Evolutionary conservation across 2,888 invertebrate species (phyloP).

Genomic region (Pomacea canaliculata): DNA sequence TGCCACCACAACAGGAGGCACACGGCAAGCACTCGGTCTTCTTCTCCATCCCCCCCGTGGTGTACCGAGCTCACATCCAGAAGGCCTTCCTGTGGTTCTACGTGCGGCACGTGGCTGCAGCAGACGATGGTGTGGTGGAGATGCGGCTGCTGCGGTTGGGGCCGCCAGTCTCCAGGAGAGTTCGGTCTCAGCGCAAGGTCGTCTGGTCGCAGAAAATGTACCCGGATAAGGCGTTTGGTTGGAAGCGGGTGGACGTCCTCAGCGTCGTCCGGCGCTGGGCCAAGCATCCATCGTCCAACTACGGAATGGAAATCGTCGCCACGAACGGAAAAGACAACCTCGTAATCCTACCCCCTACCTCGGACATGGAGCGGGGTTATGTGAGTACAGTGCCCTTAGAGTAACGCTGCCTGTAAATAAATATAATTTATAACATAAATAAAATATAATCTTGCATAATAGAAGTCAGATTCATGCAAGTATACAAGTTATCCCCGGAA

Average conservation of each 20-base stretch:
- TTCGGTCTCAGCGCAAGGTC: slow-evolving; percentile 30
- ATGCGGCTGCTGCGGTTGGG: slow-evolving; percentile 40
- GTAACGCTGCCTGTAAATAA: not conserved
- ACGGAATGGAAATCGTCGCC: slow-evolving; percentile 51
- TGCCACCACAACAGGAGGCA: slow-evolving; percentile 37
- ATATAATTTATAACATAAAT: no score
- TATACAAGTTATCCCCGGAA: no score
- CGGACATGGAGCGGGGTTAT: slow-evolving; percentile 41
- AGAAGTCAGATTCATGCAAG: no score
- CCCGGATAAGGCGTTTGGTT: slow-evolving; percentile 40
- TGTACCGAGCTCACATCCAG: slow-evolving; percentile 41
- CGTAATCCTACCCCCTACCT: slow-evolving; percentile 45
- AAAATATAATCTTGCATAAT: no score
- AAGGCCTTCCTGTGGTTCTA: slow-evolving; percentile 57
- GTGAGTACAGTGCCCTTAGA: slow-evolving; percentile 43
- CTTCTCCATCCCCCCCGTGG: slow-evolving; percentile 47
- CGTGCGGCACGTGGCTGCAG: slow-evolving; percentile 36
- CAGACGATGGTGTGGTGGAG: slow-evolving; percentile 35
- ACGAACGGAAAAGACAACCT: slow-evolving; percentile 43
- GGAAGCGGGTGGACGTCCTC: slow-evolving; percentile 54
- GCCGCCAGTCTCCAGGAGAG: slow-evolving; percentile 34
- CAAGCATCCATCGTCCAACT: slow-evolving; percentile 43
- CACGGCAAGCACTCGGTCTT: slow-evolving; percentile 40
- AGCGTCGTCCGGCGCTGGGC: slow-evolving; percentile 49
- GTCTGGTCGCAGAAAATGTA: slow-evolving; percentile 33